phyloP scores from a whole-genome alignment of 2,113 vertebrate species.

The Arizona elegans region DNA sequence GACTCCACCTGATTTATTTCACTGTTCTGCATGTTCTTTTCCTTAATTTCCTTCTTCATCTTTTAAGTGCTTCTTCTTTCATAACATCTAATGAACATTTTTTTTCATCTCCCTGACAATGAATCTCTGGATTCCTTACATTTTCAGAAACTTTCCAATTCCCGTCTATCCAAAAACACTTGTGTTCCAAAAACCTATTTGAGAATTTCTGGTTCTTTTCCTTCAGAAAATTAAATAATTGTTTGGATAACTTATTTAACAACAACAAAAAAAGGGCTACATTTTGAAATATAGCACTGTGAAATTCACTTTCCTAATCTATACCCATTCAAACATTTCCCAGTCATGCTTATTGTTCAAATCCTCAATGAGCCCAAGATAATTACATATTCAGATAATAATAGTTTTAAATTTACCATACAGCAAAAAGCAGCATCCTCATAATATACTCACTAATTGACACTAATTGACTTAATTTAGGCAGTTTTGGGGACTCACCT shows the following conservation, averaged over 20 bases:
- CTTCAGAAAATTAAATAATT: not conserved
- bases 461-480: too few relatives aligned
- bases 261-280: not conserved
- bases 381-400: not conserved
- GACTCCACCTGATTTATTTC: not conserved
- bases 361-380: not conserved
- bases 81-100: not conserved
- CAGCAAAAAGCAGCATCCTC: not conserved
- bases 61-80: not conserved
- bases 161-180: not conserved
- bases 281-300: not conserved
- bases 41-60: not conserved
- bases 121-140: not conserved
- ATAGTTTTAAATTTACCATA: not conserved
- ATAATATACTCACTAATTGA: not conserved
- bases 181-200: not conserved
- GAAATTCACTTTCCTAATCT: not conserved
- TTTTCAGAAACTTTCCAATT: not conserved
- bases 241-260: not conserved
- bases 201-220: not conserved
- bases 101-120: not conserved
- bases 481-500: constrained; percentile 67
- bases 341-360: not conserved
- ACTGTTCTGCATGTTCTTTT: not conserved
- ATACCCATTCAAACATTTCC: not conserved